Evolutionary conservation across 1,140 invertebrate genomes (phyloP), one percentile per base, ranked within the genome.

Genomic region (Pseudomyrmex pallidus): DNA sequence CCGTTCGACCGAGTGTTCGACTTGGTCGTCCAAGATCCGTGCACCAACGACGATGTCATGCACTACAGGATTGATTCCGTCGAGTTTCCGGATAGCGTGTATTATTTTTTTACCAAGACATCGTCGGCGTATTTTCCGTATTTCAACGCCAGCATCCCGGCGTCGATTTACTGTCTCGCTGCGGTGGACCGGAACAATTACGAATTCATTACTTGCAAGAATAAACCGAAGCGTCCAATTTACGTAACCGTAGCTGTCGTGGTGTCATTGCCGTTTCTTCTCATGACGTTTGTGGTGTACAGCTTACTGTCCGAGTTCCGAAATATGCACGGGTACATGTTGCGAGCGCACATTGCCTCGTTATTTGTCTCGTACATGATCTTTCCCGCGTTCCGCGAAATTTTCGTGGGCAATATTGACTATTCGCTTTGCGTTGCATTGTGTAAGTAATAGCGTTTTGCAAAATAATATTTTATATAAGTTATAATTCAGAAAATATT

Each of bases 241-340:
- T 7, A 9, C 59, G 2, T 9, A 4, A 61, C 1, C 86, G 85
- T 59, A 2, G 20, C 92, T 48, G 86, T 95, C 77, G 85, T 95
- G 64, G 89, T 95, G 61, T 95, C 95, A 1, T 92, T 95, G 12
- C 95, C 94, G 0, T 95, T 95, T 86, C 88, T 96, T 0, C 25
- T 95, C 2, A 90, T 92, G 1, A 96, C 95, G 0, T 94, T 95
- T 2, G 73, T 93, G 72, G 92, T 95, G 9, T 96, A 95, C 82
- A 86, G 93, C 10, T 88, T 95, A 73, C 90, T 95, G 22, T 94
- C 92, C 0, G 95, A 95, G 66, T 76, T 95, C 10, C 88, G 93
- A n/a, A 95, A 95, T 87, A 94, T 95, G 22, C 95, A 95, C 56
- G 95, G 95, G 0, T 92, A 93, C 48, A 95, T 94, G 1, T 90